Conservation (phyloP, 2,888 invertebrate species). For the Drosophila gaucha region DNA sequence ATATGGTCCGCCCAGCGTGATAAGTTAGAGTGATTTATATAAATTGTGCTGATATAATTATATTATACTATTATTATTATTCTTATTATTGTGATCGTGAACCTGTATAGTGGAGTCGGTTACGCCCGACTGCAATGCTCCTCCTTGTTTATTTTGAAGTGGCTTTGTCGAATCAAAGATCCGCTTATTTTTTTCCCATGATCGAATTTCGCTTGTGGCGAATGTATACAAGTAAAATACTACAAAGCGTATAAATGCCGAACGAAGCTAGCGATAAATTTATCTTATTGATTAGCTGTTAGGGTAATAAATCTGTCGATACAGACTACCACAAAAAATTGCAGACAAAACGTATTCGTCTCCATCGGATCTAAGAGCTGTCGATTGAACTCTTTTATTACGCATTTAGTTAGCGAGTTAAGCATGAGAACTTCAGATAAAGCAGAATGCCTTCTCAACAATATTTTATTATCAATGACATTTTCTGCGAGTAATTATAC, state of each 20-base stretch:
- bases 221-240: conserved; percentile 26
- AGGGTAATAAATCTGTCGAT: conserved; percentile 64
- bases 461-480: conserved; percentile 69
- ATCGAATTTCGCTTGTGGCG: conserved; percentile 24
- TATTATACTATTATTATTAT: no score
- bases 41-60: no score
- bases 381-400: conserved; percentile 30
- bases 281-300: conserved; percentile 68
- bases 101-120: neutral
- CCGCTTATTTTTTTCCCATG: conserved; percentile 56
- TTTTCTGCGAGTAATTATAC: conserved; percentile 25
- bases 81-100: no score
- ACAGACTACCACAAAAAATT: conserved; percentile 63
- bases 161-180: conserved; percentile 23
- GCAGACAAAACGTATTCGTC: conserved; percentile 58
- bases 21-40: no score
- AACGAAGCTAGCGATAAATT: conserved; percentile 66
- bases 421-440: conserved; percentile 32
- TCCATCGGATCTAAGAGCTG: conserved; percentile 6
- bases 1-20: no score
- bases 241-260: conserved; percentile 57
- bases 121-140: no score
- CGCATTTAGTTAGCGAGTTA: conserved; percentile 27
- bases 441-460: conserved; percentile 58
- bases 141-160: neutral